Base-by-base conservation (phyloP, 2,888 invertebrate species). In the Cephus pulcher region DNA sequence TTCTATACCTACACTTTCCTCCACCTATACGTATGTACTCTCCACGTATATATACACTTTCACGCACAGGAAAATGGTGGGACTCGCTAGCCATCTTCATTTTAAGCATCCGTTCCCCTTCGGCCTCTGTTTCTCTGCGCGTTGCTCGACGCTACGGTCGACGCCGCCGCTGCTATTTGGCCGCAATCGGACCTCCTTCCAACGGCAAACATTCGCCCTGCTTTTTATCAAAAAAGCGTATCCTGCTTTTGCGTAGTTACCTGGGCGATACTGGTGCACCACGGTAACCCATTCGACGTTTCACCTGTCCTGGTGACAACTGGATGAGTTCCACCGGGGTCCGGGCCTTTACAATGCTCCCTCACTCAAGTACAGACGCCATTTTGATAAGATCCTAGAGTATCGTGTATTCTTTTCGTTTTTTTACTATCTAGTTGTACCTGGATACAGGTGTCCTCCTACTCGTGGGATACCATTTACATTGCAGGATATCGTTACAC, bases 1-100 rank as follows among this genome's bases (percentile, higher is more conserved):
- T 73, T 75, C 69, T 69, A 69, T 74, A 68, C 33, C 32, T 68
- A 30, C 11, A 35, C 74, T 70, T 68, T 92, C 92, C 92, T 92
- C 92, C 92, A 92, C 92, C 92, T 92, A 93, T 93, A 93, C 93
- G 93, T 93, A 93, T 33, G 12, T 69, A 69, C 75, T 73, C 73
- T 71, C 34, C 56, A 40, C 37, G 69, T 70, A 35, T 73, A 69
- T 75, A 32, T 76, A 73, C 75, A 74, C 37, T 77, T 76, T 69
- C 56, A 74, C 76, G 70, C 70, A 74, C 75, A 34, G 40, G 23
- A 93, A 93, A 93, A 93, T 92, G 92, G 93, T 93, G 92, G 93
- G 87, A 86, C 87, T 92, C 92, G 92, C 90, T 90, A 92, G 93
- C 93, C 92, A 93, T 92, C 93, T 92, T 93, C 93, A 88, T 89